These are phyloP conservation scores for Smutsia temminckii DNA, from an alignment of 2,797 vertebrate species.

Conservation along the genomic window DNA sequence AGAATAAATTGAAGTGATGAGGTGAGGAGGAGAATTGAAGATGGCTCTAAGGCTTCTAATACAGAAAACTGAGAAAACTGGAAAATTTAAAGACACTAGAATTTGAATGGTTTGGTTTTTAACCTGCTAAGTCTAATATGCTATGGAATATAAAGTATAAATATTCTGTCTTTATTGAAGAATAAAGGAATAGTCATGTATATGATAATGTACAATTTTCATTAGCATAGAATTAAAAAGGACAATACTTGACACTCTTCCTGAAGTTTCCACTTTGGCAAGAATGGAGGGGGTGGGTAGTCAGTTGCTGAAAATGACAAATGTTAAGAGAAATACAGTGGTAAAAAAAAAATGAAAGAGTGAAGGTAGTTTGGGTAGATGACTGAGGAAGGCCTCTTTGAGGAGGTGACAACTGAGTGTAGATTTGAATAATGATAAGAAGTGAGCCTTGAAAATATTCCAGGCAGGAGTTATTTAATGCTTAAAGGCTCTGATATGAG, in stretches of 20 bases:
- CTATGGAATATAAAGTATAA: background rate
- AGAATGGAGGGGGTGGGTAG: background rate
- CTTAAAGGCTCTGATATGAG: background rate
- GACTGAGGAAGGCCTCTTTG: background rate
- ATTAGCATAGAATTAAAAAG: background rate
- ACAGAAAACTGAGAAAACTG: background rate
- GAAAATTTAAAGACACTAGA: background rate
- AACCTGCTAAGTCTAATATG: background rate
- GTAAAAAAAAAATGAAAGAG: background rate
- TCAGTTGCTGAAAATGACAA: background rate
- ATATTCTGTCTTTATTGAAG: background rate
- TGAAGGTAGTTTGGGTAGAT: background rate
- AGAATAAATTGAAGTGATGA: background rate
- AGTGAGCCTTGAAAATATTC: background rate
- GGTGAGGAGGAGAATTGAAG: background rate
- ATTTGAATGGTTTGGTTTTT: background rate
- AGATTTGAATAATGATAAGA: constrained; percentile 14
- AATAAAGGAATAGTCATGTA: background rate
- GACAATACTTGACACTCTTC: background rate
- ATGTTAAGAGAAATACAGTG: background rate
- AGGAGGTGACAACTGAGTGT: background rate
- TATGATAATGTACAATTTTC: background rate
- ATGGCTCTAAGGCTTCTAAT: background rate
- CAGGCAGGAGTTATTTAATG: background rate
- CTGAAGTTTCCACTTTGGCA: background rate